Conservation (phyloP, 1,140 invertebrate species). For the Helicoverpa zea region DNA sequence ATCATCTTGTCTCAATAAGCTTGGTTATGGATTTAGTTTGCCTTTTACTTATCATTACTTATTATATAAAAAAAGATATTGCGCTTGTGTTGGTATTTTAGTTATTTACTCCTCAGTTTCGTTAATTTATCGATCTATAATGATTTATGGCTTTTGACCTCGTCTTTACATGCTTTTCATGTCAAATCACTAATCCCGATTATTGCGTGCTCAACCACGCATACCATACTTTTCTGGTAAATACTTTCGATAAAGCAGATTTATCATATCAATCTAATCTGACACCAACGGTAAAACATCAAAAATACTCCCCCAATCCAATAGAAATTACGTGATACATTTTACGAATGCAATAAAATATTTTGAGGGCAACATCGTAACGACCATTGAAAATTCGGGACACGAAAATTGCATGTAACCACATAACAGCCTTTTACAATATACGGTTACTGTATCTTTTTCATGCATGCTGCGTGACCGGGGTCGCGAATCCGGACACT, state of each 20-base stretch:
- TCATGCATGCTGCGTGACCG: constrained; percentile 40
- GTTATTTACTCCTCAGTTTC: too few relatives aligned
- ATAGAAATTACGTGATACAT: constrained; percentile 21
- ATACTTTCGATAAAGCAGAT: constrained; percentile 11
- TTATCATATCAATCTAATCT: background rate
- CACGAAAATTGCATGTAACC: constrained; percentile 43
- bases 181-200: too few relatives aligned
- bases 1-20: background rate
- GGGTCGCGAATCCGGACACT: constrained; percentile 29
- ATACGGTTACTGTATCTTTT: constrained; percentile 41
- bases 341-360: constrained; percentile 37
- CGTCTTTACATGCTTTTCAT: too few relatives aligned
- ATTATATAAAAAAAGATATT: background rate
- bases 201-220: too few relatives aligned
- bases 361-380: constrained; percentile 9
- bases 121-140: too few relatives aligned
- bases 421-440: constrained; percentile 27
- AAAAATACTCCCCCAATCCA: constrained; percentile 12
- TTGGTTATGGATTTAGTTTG: background rate
- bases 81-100: too few relatives aligned
- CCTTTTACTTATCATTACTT: too few relatives aligned
- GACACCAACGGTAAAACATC: background rate
- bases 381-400: constrained; percentile 13
- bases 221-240: too few relatives aligned
- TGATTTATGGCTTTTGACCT: too few relatives aligned